Base-by-base conservation (phyloP, 2,797 vertebrate genomes). In the Spinibarbus caldwelli region DNA sequence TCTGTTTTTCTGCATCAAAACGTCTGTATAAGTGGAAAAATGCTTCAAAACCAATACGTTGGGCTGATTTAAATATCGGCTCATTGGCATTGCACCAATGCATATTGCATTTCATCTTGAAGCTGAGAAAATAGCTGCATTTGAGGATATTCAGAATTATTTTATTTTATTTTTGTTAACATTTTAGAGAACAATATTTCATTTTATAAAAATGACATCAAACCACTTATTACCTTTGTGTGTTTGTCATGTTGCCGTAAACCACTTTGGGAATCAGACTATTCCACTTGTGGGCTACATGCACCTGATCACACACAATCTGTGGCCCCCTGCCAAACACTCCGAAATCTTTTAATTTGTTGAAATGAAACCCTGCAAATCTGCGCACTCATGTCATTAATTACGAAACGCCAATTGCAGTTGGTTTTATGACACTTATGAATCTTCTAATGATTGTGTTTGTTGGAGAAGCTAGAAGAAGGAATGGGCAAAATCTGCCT, bases 221-320 rank as follows among this genome's bases (percentile, higher is more conserved):
- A 93, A 91, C 92, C 89, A 90, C 88, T 92, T 88, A 86, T 77
- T 86, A 90, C 89, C 91, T 90, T 79, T 90, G 90, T 90, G 89
- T 92, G 82, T 57, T 59, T 26, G n/a, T 89, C 86, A 91, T 86
- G 94, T 94, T 94, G 93, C 94, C 92, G 95, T 92, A 93, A 92
- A 92, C 92, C 95, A 91, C 93, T 95, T 86, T 93, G 94, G 94
- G 94, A 95, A 93, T 95, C 94, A 91, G 93, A 92, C 92, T 77
- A 77, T 92, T 92, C 92, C 95, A 95, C 95, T 96, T 96, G 95
- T 95, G 94, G 93, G 94, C 93, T 85, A 90, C 90, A 92, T 90
- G 91, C 95, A 96, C 95, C 95, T 96, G 95, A 95, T 95, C 95
- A 94, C 95, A 93, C 92, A 91, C 75, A 91, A 92, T 85, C 83